These are phyloP conservation scores for Thunnus maccoyii DNA, from an alignment of 2,113 vertebrate genomes.

Conservation along the genomic window DNA sequence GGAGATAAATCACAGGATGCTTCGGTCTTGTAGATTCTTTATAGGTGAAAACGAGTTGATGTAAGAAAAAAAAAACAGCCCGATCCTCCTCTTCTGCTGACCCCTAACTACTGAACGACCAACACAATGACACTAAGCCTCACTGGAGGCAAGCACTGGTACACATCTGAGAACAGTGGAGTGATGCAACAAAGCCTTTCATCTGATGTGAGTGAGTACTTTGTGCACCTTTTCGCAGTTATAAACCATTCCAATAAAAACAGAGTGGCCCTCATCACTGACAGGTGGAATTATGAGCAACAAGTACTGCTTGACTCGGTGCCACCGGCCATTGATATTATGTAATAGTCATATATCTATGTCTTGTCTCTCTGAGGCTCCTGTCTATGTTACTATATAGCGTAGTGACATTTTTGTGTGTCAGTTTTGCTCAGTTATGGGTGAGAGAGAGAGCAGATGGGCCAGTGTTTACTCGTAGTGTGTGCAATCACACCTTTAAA, in stretches of 20 bases:
- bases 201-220: background rate
- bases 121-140: conserved; percentile 6
- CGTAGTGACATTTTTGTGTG: conserved; percentile 6
- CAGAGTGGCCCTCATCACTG: conserved; percentile 9
- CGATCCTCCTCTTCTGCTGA: background rate
- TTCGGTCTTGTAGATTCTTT: conserved; percentile 57
- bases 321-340: conserved; percentile 43
- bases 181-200: conserved; percentile 22
- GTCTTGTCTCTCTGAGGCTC: conserved; percentile 6
- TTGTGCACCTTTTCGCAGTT: conserved; percentile 7
- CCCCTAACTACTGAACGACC: background rate
- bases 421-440: conserved; percentile 35
- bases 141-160: background rate
- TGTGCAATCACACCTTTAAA: conserved; percentile 65
- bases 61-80: conserved; percentile 39
- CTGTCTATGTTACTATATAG: conserved; percentile 11
- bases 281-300: conserved; percentile 40
- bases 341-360: conserved; percentile 33
- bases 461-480: conserved; percentile 41
- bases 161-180: conserved; percentile 15
- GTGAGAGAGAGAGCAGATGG: conserved; percentile 40
- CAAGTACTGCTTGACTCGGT: conserved; percentile 25
- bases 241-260: conserved; percentile 35
- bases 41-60: conserved; percentile 47
- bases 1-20: conserved; percentile 63